Conservation (phyloP, 1,140 invertebrate species). For the Leptinotarsa lineolata region DNA sequence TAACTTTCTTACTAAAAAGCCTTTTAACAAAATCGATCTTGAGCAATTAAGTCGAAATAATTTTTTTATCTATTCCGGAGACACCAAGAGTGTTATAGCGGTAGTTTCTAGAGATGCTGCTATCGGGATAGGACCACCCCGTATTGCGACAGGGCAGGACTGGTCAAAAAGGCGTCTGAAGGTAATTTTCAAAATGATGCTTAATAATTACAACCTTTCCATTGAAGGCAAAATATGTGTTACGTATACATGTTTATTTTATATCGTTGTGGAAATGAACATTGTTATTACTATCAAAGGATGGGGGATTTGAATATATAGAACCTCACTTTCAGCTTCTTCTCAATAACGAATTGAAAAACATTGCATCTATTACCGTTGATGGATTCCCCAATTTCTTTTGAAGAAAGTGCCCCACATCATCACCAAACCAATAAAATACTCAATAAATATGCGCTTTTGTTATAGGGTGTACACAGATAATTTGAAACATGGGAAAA, state of each 20-base stretch:
- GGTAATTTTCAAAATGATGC: background rate
- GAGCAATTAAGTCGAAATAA: conserved; percentile 27
- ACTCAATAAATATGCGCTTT: no score
- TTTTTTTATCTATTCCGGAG: conserved; percentile 20
- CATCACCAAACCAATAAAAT: no score
- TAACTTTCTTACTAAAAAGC: conserved; percentile 18
- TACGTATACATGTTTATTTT: background rate
- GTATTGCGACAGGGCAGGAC: background rate
- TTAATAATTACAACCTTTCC: background rate
- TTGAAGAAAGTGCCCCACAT: no score
- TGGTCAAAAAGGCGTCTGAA: background rate
- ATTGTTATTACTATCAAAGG: background rate
- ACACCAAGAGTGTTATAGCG: conserved; percentile 25
- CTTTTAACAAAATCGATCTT: conserved; percentile 24
- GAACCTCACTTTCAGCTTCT: no score
- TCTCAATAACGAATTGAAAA: no score
- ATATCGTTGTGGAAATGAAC: background rate
- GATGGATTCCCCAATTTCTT: no score
- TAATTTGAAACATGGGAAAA: no score
- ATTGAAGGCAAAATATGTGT: background rate
- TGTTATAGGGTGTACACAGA: no score
- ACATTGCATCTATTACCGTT: no score
- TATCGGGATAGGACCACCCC: conserved; percentile 10
- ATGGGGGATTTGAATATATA: no score
- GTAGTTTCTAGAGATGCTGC: conserved; percentile 5